Percentiles rank a stretch among this genome's conserved stretches.
Evolutionary conservation across 2,797 vertebrate species (phyloP).

Genomic region (Hylomyscus alleni): DNA sequence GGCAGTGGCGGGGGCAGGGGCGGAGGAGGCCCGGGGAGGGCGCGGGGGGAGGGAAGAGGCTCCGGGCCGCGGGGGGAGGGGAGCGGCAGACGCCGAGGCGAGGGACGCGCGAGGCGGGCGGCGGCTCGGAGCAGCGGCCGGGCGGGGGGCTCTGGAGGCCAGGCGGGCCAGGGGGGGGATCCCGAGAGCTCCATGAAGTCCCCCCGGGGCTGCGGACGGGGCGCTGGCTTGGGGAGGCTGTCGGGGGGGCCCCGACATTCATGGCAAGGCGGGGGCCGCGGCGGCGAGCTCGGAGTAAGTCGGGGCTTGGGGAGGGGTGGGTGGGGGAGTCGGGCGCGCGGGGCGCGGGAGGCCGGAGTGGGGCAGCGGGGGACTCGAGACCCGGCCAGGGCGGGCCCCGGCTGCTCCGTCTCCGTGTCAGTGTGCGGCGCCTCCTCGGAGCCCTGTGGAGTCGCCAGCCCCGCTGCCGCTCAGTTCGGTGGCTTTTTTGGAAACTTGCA

Average conservation of each 20-base stretch:
- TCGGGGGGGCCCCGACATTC: slow-evolving; percentile 83
- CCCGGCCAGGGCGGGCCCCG: background rate
- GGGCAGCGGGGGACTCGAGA: background rate
- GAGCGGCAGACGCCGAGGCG: slow-evolving; percentile 70
- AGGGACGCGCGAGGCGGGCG: slow-evolving; percentile 79
- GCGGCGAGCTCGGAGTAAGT: slow-evolving; percentile 83
- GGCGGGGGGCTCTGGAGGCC: slow-evolving; percentile 70
- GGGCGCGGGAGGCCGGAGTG: background rate
- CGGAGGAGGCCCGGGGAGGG: slow-evolving; percentile 51
- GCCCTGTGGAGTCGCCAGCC: slow-evolving; percentile 65
- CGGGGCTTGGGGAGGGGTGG: background rate
- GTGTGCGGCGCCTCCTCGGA: slow-evolving; percentile 65
- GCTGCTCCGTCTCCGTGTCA: slow-evolving; percentile 38
- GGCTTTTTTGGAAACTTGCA: slow-evolving; percentile 92
- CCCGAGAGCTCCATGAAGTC: slow-evolving; percentile 78
- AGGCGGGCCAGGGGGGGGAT: slow-evolving; percentile 48
- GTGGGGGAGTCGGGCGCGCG: background rate
- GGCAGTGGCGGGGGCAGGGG: background rate
- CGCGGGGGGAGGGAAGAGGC: slow-evolving; percentile 68
- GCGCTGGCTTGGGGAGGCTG: slow-evolving; percentile 78
- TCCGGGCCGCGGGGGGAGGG: slow-evolving; percentile 63
- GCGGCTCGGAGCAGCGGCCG: slow-evolving; percentile 68
- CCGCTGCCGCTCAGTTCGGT: slow-evolving; percentile 68
- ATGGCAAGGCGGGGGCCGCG: slow-evolving; percentile 82
- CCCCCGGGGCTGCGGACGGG: slow-evolving; percentile 77